Evolutionary conservation across 2,797 vertebrate genomes (phyloP).

Genomic region (Dendrocincla tyrannina): DNA sequence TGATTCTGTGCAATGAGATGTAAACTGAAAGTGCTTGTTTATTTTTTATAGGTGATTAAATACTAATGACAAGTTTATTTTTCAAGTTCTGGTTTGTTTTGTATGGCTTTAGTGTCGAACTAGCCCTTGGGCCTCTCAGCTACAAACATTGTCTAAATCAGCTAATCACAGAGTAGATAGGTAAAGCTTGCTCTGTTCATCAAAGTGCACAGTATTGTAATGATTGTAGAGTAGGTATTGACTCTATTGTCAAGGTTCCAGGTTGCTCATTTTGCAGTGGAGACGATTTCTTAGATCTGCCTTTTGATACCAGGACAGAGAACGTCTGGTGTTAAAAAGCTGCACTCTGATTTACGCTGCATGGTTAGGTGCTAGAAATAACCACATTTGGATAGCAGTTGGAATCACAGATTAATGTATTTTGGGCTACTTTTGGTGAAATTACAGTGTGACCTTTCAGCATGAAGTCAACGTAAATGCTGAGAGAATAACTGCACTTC

Average conservation of each 20-base stretch:
- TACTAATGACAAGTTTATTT: background rate
- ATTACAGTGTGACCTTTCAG: background rate
- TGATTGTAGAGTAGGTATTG: background rate
- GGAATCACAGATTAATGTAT: rapidly evolving
- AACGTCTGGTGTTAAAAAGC: background rate
- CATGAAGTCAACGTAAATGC: background rate
- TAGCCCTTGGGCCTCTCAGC: background rate
- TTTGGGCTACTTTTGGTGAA: background rate
- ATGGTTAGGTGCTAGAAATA: background rate
- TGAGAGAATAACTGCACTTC: background rate
- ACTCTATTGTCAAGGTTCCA: background rate
- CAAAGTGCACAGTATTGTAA: background rate
- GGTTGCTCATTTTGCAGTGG: background rate
- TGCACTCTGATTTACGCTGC: background rate
- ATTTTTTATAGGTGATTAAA: constrained; percentile 33
- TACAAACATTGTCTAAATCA: background rate
- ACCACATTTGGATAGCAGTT: background rate
- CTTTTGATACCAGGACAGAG: background rate
- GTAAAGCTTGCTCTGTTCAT: background rate
- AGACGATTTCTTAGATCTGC: background rate
- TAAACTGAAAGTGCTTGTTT: background rate
- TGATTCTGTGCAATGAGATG: constrained; percentile 10
- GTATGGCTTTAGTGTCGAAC: background rate
- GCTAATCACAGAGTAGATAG: background rate
- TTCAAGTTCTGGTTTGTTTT: background rate